Conservation (phyloP, 2,888 invertebrate species). For the Nineta flava region DNA sequence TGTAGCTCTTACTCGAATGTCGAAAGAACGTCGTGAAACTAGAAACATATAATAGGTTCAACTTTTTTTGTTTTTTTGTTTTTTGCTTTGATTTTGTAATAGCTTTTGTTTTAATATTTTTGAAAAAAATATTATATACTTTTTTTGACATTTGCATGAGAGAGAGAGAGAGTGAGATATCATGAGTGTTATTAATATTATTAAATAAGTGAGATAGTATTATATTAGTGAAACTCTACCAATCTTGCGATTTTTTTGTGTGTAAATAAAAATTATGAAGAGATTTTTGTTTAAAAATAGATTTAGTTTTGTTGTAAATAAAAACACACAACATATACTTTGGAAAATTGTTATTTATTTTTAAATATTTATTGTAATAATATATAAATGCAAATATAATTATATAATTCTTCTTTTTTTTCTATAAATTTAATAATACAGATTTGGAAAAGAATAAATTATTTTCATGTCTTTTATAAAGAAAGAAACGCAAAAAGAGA, state of each 20-base stretch:
- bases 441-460: too few relatives aligned
- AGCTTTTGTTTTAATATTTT: not conserved
- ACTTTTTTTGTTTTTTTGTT: not conserved
- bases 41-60: constrained; percentile 19
- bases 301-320: not conserved
- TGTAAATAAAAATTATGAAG: too few relatives aligned
- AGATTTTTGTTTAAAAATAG: not conserved
- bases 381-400: not conserved
- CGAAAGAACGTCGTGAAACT: constrained; percentile 66
- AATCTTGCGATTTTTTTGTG: not conserved
- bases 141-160: too few relatives aligned
- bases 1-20: constrained; percentile 76
- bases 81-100: not conserved
- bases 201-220: not conserved
- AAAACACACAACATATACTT: not conserved
- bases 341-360: not conserved
- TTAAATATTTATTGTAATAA: not conserved
- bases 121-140: too few relatives aligned
- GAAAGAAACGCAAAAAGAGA: too few relatives aligned
- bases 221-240: not conserved
- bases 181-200: too few relatives aligned
- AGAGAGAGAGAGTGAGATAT: too few relatives aligned
- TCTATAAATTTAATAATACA: not conserved
- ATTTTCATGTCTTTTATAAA: too few relatives aligned
- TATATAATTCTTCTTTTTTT: not conserved